Base-by-base conservation (phyloP, 1,140 invertebrate genomes). In the Drosophila sucinea region DNA sequence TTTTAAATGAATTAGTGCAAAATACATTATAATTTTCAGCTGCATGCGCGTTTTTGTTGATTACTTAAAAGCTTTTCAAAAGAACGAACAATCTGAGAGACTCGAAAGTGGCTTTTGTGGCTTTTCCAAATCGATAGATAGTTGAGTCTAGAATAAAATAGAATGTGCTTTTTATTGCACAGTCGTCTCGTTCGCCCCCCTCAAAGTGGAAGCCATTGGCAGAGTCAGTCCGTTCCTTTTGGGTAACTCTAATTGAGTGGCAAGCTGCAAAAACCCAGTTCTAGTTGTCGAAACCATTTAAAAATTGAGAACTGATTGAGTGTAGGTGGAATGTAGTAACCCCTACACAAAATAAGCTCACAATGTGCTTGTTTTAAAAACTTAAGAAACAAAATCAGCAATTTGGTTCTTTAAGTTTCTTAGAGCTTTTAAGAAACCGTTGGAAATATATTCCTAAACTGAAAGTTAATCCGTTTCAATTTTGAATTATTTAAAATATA, bases 1-100 rank as follows among this genome's bases (percentile, higher is more conserved):
- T 79, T 81, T 82, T 78, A 82, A 82, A 75, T 82, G 79, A 82
- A 82, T 82, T 79, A 73, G 77, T 66, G 70, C 32, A 73, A 77
- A 77, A 73, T 77, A 64, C 74, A 79, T 77, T 82, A 82, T 75
- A 78, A 78, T 78, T 68, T 78, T 74, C 38, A 73, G 67, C 67
- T 80, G 75, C 71, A 41, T 41, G 60, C 30, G 70, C 65, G 79
- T 33, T 73, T 77, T 71, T 44, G 41, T 71, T 82, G 70, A 81
- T 74, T 78, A 66, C 79, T 74, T 81, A 77, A 82, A 69, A 82
- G 79, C 74, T 71, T 78, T 75, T 41, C 44, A 67, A 66, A 10
- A 55, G n/a, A 33, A 10, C 29, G n/a, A 44, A 61, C 57, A 41
- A 44, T 44, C 47, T 40, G 4, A 40, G 54, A 38, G 10, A 51